A percentile compares a stretch with the other conserved stretches of the same genome.
phyloP scores from a whole-genome alignment of 1,140 invertebrate genomes.

The Dufourea novaeangliae region DNA sequence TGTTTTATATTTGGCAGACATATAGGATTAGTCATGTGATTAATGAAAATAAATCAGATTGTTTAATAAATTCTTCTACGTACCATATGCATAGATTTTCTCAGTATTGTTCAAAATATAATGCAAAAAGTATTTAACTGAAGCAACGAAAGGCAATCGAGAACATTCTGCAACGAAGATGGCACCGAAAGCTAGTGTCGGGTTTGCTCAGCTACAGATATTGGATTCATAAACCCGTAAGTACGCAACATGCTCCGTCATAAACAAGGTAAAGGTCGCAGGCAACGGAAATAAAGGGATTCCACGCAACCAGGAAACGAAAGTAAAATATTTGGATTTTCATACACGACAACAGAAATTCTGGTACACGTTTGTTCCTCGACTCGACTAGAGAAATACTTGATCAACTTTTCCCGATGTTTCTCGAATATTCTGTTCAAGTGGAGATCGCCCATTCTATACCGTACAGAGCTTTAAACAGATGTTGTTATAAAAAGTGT shows the following conservation, averaged over 20 bases:
- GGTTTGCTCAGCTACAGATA: constrained; percentile 24
- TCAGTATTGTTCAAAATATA: too few species aligned
- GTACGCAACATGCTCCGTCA: background rate
- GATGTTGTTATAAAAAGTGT: background rate
- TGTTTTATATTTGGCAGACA: too few species aligned
- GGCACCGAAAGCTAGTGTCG: background rate
- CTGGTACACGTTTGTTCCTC: constrained; percentile 3
- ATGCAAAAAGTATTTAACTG: background rate
- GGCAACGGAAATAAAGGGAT: constrained; percentile 14
- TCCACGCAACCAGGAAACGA: background rate
- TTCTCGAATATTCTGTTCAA: background rate
- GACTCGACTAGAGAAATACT: constrained; percentile 5
- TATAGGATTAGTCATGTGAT: too few species aligned
- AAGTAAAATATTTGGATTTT: constrained; percentile 37
- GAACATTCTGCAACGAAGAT: background rate
- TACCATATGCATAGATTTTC: too few species aligned
- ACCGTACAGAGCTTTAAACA: background rate
- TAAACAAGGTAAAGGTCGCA: constrained; percentile 9
- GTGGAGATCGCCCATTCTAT: background rate
- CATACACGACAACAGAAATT: constrained; percentile 32
- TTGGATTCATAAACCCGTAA: constrained; percentile 28
- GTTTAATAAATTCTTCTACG: too few species aligned
- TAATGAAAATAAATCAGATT: too few species aligned
- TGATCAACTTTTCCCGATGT: constrained; percentile 4
- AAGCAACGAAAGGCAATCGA: background rate